These are phyloP conservation scores for Sander vitreus DNA, from an alignment of 2,113 vertebrate genomes.

Conservation along the genomic window DNA sequence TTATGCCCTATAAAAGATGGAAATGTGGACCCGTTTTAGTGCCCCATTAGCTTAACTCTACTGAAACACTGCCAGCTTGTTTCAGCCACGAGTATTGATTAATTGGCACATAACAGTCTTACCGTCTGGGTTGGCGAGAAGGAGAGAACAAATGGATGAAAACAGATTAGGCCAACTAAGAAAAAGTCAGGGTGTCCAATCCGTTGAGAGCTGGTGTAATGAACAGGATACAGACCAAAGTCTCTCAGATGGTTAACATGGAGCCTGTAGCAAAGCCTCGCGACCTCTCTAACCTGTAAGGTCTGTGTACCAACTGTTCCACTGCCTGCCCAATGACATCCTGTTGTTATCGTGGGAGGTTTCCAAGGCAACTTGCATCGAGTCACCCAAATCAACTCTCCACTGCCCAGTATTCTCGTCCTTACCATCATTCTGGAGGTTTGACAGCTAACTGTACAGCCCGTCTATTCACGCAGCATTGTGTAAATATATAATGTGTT, in stretches of 20 bases:
- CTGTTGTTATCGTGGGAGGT: background rate
- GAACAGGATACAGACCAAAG: slow-evolving; percentile 5
- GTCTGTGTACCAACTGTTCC: slow-evolving; percentile 26
- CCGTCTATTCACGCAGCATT: slow-evolving; percentile 3
- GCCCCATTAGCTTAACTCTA: slow-evolving; percentile 71
- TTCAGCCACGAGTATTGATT: slow-evolving; percentile 75
- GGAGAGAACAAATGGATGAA: slow-evolving; percentile 55
- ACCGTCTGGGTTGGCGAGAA: slow-evolving; percentile 56
- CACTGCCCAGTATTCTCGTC: background rate
- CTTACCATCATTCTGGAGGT: background rate
- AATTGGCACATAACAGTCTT: slow-evolving; percentile 63
- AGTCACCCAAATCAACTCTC: slow-evolving; percentile 1
- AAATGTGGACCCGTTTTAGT: slow-evolving; percentile 66
- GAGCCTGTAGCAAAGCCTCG: slow-evolving; percentile 4
- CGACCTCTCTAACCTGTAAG: background rate
- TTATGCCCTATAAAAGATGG: slow-evolving; percentile 73
- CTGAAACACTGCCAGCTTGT: slow-evolving; percentile 72
- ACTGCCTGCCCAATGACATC: background rate
- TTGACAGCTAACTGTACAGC: slow-evolving; percentile 16
- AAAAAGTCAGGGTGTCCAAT: slow-evolving; percentile 1
- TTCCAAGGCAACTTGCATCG: slow-evolving; percentile 31
- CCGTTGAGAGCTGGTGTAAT: slow-evolving; percentile 14
- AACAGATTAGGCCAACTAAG: background rate
- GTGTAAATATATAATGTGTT: slow-evolving; percentile 56
- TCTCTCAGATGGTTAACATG: slow-evolving; percentile 14